Percentiles rank a stretch among this genome's conserved stretches.
phyloP scores from a whole-genome alignment of 2,888 invertebrate species.

The Blomia tropicalis region DNA sequence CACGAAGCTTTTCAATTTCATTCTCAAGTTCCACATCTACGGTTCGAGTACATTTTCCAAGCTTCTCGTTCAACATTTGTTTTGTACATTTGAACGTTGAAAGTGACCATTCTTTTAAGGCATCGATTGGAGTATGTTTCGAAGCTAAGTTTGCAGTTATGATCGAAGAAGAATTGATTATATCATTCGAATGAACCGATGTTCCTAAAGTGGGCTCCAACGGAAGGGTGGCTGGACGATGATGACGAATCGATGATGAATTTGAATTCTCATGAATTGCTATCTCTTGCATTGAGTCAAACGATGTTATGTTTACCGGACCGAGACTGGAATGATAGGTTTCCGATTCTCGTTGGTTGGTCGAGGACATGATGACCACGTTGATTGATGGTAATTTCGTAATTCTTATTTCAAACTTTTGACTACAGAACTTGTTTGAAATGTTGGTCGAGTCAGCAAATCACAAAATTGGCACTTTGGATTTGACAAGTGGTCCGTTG shows the following conservation, averaged over 20 bases:
- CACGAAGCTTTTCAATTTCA: conserved; percentile 76
- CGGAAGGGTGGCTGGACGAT: conserved; percentile 24
- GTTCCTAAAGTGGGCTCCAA: conserved; percentile 22
- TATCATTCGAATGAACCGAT: background rate
- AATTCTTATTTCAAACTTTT: too few species aligned
- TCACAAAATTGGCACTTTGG: too few species aligned
- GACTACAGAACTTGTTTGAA: too few species aligned
- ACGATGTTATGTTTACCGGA: conserved; percentile 14
- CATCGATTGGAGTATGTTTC: conserved; percentile 51
- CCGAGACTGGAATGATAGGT: conserved; percentile 12
- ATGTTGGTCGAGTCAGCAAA: too few species aligned
- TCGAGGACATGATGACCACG: too few species aligned
- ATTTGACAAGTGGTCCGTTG: too few species aligned
- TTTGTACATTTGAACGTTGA: conserved; percentile 96
- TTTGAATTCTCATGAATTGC: conserved; percentile 22
- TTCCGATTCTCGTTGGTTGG: background rate
- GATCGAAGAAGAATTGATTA: background rate
- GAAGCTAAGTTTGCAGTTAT: background rate
- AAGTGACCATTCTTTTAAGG: conserved; percentile 87
- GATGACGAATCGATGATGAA: conserved; percentile 4
- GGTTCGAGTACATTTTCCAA: conserved; percentile 52
- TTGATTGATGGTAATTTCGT: too few species aligned
- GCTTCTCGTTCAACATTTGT: conserved; percentile 83
- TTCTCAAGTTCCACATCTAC: conserved; percentile 64
- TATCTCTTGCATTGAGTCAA: conserved; percentile 25